Evolutionary conservation across 1,140 invertebrate genomes (phyloP), one percentile per base, ranked within the genome.

Genomic region (Hyles vespertilio): DNA sequence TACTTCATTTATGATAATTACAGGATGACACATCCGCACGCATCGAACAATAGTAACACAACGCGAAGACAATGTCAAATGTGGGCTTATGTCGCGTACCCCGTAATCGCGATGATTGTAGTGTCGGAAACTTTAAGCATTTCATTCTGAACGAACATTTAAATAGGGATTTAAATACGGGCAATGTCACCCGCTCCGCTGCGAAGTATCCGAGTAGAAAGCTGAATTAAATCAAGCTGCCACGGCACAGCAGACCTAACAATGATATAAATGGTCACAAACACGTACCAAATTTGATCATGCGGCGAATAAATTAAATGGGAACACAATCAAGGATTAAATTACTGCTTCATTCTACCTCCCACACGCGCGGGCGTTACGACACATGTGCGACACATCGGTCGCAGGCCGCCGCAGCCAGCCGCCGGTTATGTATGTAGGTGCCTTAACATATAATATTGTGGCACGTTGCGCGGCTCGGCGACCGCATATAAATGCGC

Each of bases 261-360:
- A 74, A 79, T 80, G 59, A 79, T 69, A 72, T 72, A 81, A 81
- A 84, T 76, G 79, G 73, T 65, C 70, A 77, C 74, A 79, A 76
- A 75, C 74, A 72, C 72, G 72, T 69, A 74, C 81, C 77, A 84
- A 84, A 83, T 84, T 81, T 81, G 80, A 87, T 85, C 75, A 81
- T 77, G 74, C 70, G 57, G 72, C 74, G 74, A 80, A 86, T 85
- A 86, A 86, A 83, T 85, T 84, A 81, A 81, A 84, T 81, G 73
- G 63, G 77, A 81, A 86, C 77, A 88, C 83, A 88, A 88, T 86
- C 81, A 86, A 74, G 81, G 81, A 78, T 82, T 84, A 86, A 88
- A 86, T 88, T 81, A 88, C 77, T 73, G 77, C 63, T 82, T 81
- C 79, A 86, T 86, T 78, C 74, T 77, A 61, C 77, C 69, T 74